Evolutionary conservation across 2,113 vertebrate species (phyloP), one percentile per base, ranked within the genome.

Genomic region (Leucosticte australis): DNA sequence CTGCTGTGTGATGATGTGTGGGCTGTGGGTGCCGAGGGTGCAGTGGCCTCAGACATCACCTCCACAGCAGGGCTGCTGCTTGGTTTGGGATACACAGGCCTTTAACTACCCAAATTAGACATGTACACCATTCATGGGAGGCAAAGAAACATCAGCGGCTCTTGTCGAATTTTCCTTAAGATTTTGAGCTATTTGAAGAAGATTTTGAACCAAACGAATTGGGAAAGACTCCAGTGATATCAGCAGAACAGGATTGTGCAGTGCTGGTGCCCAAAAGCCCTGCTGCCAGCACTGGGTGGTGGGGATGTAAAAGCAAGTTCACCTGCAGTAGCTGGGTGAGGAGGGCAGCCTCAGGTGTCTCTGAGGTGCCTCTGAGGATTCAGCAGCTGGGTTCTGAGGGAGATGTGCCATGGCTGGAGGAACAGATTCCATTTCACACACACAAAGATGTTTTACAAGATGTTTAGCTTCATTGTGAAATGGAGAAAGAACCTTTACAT

Each of bases 81-180:
- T 6, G 7, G 5, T 31, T 31, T 20, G 16, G 67, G 75, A 5
- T 3, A 7, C 16, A 9, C 15, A 15, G 82, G 13, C 33, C 55
- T 76, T 10, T 3, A 30, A 5, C 33, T 16, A 2, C 14, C 3
- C 6, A 41, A 39, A 18, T 46, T n/a, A 7, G 4, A 5, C 3
- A 4, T 2, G 5, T 8, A 6, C n/a, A 6, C 22, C 10, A 3
- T 13, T 57, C 56, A 4, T 2, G 2, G 31, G 10, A 13, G 23
- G 37, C 4, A 9, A 19, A 49, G 59, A 23, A 83, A 57, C 37
- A 37, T 2, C 1, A 1, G 10, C 19, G 44, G 12, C 41, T 74
- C 44, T 22, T 52, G 44, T 9, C 11, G 41, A 64, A 67, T 41
- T 67, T 42, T 71, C 6, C 35, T 20, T 22, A 10, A 37, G 47